phyloP scores from a whole-genome alignment of 2,113 vertebrate genomes.

The Cephalopholis sonnerati region DNA sequence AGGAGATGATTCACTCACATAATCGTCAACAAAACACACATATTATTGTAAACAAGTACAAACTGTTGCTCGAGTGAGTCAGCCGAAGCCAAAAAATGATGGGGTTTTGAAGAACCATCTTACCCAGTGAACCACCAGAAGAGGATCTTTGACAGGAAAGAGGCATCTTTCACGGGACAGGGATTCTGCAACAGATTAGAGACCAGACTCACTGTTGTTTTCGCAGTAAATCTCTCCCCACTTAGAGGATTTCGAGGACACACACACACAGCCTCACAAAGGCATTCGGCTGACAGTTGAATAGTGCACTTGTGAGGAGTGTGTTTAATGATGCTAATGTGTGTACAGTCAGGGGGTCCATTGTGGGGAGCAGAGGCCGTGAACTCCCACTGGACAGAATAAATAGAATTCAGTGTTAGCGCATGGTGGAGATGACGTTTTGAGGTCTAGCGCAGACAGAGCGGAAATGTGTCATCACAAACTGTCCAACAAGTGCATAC shows the following conservation, averaged over 20 bases:
- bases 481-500: constrained; percentile 46
- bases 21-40: constrained; percentile 62
- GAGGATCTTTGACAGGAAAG: constrained; percentile 92
- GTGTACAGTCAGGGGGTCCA: constrained; percentile 59
- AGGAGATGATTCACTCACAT: constrained; percentile 41
- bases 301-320: constrained; percentile 57
- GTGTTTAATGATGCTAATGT: constrained; percentile 52
- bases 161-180: constrained; percentile 91
- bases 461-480: constrained; percentile 76
- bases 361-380: constrained; percentile 52
- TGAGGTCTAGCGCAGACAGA: constrained; percentile 69
- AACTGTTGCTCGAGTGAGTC: constrained; percentile 64
- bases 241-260: constrained; percentile 41
- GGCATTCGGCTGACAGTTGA: constrained; percentile 43
- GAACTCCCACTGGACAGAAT: constrained; percentile 66
- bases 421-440: constrained; percentile 59
- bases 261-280: constrained; percentile 39
- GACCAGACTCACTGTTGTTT: constrained; percentile 58
- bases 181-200: constrained; percentile 88
- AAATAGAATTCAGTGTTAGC: constrained; percentile 75
- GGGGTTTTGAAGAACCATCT: constrained; percentile 77
- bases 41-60: constrained; percentile 69
- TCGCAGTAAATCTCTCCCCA: constrained; percentile 45
- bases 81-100: constrained; percentile 50
- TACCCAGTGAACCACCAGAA: constrained; percentile 98